Base-by-base conservation (phyloP, 2,113 vertebrate species). In the Leptosomus discolor region DNA sequence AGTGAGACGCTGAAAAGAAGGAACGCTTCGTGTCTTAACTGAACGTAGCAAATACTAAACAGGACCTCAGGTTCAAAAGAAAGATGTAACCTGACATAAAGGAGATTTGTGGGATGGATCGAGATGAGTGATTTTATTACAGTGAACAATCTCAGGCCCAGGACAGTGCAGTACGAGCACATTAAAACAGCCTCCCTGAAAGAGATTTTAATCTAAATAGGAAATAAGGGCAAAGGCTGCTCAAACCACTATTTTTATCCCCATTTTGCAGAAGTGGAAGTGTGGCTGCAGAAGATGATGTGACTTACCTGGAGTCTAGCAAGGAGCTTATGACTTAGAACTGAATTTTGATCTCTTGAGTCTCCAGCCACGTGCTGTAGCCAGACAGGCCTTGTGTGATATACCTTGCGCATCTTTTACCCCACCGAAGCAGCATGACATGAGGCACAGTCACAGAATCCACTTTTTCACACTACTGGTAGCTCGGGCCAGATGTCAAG, bases 201-300 rank as follows among this genome's bases (percentile, higher is more conserved):
- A 77, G 43, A 80, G 34, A 51, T 36, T 81, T 43, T 30, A 6
- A 56, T 32, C 79, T 90, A 34, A 83, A 81, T 15, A 74, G 67
- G 73, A 76, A 88, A 77, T 2, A 46, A n/a, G 60, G 12, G 23
- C 53, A 3, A 69, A 90, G 23, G 43, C 75, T 80, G 58, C n/a
- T 51, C 51, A 81, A 84, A 70, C 20, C 5, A 1, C 24, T 54
- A 10, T 27, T 69, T 90, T 80, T 84, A 67, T 6, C 7, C 34
- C 6, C 10, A 21, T 53, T 74, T 56, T 78, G 73, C 85, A 89
- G 94, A 95, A 89, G 60, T 45, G 56, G 5, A 93, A 93, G 50
- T 24, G 75, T n/a, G 43, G 41, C 85, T 68, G 16, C 85, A 73
- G n/a, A 39, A 79, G 69, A 64, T n/a, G n/a, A 92, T 65, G 46